Percentiles rank a stretch among this genome's conserved stretches.
Conservation (phyloP, 2,888 invertebrate genomes). For the Trimorus sp. region DNA sequence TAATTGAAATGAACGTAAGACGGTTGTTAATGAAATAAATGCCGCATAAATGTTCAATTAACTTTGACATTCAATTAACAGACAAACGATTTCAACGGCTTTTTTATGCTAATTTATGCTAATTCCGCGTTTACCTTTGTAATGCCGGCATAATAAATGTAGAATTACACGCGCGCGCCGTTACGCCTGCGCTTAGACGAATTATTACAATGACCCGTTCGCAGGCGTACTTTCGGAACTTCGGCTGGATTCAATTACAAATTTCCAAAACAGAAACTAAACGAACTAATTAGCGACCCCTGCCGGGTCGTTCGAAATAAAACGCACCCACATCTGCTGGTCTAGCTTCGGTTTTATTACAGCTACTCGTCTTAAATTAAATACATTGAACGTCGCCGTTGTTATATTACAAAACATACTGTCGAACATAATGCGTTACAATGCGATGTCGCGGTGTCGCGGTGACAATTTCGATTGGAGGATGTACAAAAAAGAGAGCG, state of each 20-base stretch:
- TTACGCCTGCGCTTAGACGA: not conserved
- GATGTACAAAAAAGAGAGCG: too few relatives aligned
- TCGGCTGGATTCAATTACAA: too few relatives aligned
- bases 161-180: conserved; percentile 3
- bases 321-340: conserved; percentile 17
- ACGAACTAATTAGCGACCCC: too few relatives aligned
- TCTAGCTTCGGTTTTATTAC: conserved; percentile 41
- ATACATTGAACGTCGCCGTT: conserved; percentile 43
- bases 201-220: conserved; percentile 3
- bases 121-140: conserved; percentile 15
- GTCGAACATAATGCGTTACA: conserved; percentile 5
- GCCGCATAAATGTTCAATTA: conserved; percentile 21
- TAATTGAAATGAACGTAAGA: conserved; percentile 18
- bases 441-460: conserved; percentile 13
- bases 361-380: conserved; percentile 46
- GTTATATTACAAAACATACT: conserved; percentile 51
- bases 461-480: conserved; percentile 8
- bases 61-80: conserved; percentile 20
- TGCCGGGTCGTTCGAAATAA: not conserved
- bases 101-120: conserved; percentile 31
- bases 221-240: too few relatives aligned
- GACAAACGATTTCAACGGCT: conserved; percentile 16
- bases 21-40: conserved; percentile 27
- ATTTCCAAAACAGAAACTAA: too few relatives aligned
- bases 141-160: conserved; percentile 17